Base-by-base conservation (phyloP, 2,888 invertebrate genomes). In the Cephus pulcher region DNA sequence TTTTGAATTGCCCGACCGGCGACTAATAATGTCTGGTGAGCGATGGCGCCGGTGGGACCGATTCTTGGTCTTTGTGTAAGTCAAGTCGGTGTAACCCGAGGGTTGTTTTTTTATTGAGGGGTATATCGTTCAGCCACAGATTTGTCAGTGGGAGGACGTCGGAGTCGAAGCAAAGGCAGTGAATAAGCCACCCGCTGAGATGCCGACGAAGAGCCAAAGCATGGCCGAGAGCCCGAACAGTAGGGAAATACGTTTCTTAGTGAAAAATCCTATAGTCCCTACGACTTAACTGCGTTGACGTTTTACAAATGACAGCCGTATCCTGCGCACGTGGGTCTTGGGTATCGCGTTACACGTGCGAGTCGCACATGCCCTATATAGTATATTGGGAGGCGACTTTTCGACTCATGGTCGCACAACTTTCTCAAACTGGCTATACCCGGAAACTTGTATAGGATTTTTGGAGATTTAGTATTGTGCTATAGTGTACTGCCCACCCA, bases 111-210 rank as follows among this genome's bases (percentile, higher is more conserved):
- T 85, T 84, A 82, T 80, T 78, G 77, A 79, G 81, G 82, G 23
- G 0, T 56, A 56, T 56, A 40, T 56, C 23, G 56, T 80, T 79
- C 79, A 40, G 71, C 73, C 69, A 76, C 74, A 79, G 85, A 87
- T 86, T 86, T 85, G 85, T 86, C 84, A 82, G 78, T 74, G 81
- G 81, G 78, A 81, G 79, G 80, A 83, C 84, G 86, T 86, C 86
- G 85, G 82, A 82, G 80, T 80, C 81, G 75, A 80, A 71, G 75
- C 73, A 81, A 82, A 82, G 23, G 40, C 56, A 79, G 80, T 80
- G 82, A 83, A 86, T 85, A 85, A 85, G 83, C 82, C 81, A 81
- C 81, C 82, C 79, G 76, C 80, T 69, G 80, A 56, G 34, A 69
- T 69, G 75, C 33, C 77, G 77, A 76, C 32, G 69, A n/a, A 37